These are phyloP conservation scores for Pelagia noctiluca DNA, from an alignment of 30 jellyfish, hydroid and myxozoan genomes.

Conservation along the genomic window DNA sequence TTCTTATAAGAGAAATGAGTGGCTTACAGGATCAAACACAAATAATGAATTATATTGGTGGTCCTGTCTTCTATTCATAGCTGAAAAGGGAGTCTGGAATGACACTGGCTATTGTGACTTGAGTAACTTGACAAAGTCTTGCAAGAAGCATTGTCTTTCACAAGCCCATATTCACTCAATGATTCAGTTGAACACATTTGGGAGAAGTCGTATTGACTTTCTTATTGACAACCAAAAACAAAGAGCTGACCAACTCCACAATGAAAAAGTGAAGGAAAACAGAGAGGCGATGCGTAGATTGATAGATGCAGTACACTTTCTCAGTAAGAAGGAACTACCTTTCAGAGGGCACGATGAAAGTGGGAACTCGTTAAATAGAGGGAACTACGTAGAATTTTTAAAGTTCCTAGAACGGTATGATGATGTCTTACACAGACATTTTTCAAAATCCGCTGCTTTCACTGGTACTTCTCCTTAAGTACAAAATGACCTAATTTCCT, in stretches of 20 bases:
- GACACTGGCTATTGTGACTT: conserved; percentile 11
- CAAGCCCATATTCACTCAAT: conserved; percentile 37
- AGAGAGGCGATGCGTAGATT: conserved; percentile 37
- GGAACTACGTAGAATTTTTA: conserved; percentile 11
- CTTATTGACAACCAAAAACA: conserved; percentile 13
- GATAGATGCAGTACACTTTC: conserved; percentile 39
- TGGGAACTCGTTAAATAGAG: conserved; percentile 36
- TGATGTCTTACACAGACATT: conserved; percentile 39
- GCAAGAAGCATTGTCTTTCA: conserved; percentile 29
- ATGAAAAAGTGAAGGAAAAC: conserved; percentile 29
- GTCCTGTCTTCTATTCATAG: conserved; percentile 30
- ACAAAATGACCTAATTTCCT: conserved; percentile 18
- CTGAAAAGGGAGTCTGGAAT: conserved; percentile 43
- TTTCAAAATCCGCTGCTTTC: conserved; percentile 46
- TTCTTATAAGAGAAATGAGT: conserved; percentile 26
- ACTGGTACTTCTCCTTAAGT: conserved; percentile 44
- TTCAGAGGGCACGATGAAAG: conserved; percentile 42
- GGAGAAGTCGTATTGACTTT: conserved; percentile 19
- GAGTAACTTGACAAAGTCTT: conserved; percentile 13
- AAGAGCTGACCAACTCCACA: conserved; percentile 10
- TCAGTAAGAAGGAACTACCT: conserved; percentile 41
- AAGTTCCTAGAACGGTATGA: conserved; percentile 21
- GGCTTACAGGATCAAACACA: conserved; percentile 32
- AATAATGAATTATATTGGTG: conserved; percentile 39
- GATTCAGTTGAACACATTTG: conserved; percentile 31